Percentiles rank a stretch among this genome's conserved stretches.
phyloP scores from a whole-genome alignment of 2,113 vertebrate species.

The Semnornis frantzii region DNA sequence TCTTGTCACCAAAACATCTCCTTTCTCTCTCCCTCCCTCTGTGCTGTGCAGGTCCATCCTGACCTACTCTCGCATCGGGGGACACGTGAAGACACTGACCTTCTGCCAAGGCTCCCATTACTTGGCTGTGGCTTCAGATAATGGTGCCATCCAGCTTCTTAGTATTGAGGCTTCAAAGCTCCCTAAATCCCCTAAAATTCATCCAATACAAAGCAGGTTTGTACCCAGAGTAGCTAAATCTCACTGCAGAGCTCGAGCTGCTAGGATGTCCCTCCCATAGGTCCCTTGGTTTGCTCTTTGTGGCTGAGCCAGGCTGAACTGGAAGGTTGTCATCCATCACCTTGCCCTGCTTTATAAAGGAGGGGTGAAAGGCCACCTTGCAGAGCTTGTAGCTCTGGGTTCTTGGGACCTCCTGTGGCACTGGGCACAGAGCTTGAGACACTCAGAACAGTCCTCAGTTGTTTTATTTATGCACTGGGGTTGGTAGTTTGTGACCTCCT shows the following conservation, averaged over 20 bases:
- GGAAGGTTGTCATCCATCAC: neutral
- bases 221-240: neutral
- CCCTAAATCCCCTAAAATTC: conserved; percentile 95
- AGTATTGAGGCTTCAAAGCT: conserved; percentile 92
- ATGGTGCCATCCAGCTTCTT: conserved; percentile 92
- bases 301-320: neutral
- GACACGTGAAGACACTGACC: conserved; percentile 90
- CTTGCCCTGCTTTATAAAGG: neutral
- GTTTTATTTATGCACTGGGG: neutral
- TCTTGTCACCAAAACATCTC: neutral
- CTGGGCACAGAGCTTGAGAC: neutral
- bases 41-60: conserved; percentile 84
- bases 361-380: neutral
- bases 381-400: neutral
- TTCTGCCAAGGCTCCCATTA: conserved; percentile 98
- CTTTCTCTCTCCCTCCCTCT: neutral
- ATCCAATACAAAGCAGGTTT: conserved; percentile 93
- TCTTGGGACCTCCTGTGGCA: neutral
- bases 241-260: neutral
- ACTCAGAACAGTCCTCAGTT: neutral
- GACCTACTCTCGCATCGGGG: conserved; percentile 92
- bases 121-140: conserved; percentile 92
- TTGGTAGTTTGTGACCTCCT: neutral
- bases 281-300: neutral
- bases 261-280: neutral